Evolutionary conservation across 1,140 invertebrate genomes (phyloP).

Genomic region (Brachionus sp.): DNA sequence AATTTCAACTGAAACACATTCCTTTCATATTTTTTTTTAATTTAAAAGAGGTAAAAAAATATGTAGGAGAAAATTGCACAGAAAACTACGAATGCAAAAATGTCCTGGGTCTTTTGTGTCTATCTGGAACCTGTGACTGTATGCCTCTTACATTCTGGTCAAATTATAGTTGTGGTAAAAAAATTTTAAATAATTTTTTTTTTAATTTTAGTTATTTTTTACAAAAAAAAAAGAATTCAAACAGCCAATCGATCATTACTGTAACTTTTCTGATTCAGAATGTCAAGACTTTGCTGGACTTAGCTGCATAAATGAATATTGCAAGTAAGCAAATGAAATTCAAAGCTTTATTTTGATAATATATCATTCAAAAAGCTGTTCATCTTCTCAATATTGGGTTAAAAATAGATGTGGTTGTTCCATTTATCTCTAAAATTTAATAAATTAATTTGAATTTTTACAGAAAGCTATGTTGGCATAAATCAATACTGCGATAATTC

Average conservation of each 20-base stretch:
- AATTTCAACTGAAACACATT: too few species aligned
- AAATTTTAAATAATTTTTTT: background rate
- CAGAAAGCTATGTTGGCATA: conserved; percentile 3
- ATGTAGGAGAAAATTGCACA: background rate
- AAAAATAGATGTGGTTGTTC: too few species aligned
- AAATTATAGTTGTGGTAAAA: background rate
- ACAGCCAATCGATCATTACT: background rate
- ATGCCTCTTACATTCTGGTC: background rate
- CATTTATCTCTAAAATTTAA: background rate
- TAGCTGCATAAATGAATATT: background rate
- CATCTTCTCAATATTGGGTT: too few species aligned
- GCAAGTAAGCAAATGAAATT: background rate
- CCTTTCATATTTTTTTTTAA: too few species aligned
- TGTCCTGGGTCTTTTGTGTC: background rate
- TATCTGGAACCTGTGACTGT: background rate
- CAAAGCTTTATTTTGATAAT: too few species aligned
- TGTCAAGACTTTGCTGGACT: conserved; percentile 23
- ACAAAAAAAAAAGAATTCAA: background rate
- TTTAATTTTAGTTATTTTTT: background rate
- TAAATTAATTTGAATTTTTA: background rate
- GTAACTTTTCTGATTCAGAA: background rate
- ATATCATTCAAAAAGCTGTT: background rate
- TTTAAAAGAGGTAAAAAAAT: background rate
- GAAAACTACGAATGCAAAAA: background rate
- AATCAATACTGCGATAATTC: conserved; percentile 12